These are phyloP conservation scores for Drosophila nr. perissopoda DNA, from an alignment of 2,888 invertebrate genomes.

Conservation along the genomic window DNA sequence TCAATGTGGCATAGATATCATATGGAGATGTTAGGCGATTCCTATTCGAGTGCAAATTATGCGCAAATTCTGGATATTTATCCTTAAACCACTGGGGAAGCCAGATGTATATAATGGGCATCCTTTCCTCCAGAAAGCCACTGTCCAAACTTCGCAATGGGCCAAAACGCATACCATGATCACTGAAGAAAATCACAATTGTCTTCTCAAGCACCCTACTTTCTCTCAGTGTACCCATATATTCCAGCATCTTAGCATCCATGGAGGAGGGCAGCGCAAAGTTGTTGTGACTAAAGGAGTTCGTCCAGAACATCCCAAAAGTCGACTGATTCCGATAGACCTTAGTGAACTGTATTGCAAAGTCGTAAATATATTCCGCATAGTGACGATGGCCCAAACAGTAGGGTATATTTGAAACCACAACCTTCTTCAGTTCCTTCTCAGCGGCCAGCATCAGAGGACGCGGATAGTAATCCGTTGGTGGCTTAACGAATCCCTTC, in stretches of 20 bases:
- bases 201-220: conserved; percentile 88
- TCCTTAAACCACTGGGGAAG: conserved; percentile 88
- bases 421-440: conserved; percentile 85
- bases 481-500: conserved; percentile 89
- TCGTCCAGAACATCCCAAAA: conserved; percentile 92
- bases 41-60: conserved; percentile 87
- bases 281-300: conserved; percentile 90
- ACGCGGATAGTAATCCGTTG: conserved; percentile 92
- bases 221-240: conserved; percentile 87
- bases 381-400: conserved; percentile 88
- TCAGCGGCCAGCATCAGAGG: conserved; percentile 90
- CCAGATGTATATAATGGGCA: conserved; percentile 90
- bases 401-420: conserved; percentile 85
- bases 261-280: conserved; percentile 88
- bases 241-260: conserved; percentile 87
- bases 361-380: conserved; percentile 89
- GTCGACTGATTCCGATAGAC: conserved; percentile 87
- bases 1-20: conserved; percentile 58
- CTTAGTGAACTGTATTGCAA: conserved; percentile 88
- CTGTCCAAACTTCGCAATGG: conserved; percentile 87
- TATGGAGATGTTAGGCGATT: conserved; percentile 86
- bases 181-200: conserved; percentile 90
- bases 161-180: conserved; percentile 92
- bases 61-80: conserved; percentile 86
- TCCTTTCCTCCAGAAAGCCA: conserved; percentile 91